Conservation (phyloP, 2,888 invertebrate species). For the Dolomedes plantarius region DNA sequence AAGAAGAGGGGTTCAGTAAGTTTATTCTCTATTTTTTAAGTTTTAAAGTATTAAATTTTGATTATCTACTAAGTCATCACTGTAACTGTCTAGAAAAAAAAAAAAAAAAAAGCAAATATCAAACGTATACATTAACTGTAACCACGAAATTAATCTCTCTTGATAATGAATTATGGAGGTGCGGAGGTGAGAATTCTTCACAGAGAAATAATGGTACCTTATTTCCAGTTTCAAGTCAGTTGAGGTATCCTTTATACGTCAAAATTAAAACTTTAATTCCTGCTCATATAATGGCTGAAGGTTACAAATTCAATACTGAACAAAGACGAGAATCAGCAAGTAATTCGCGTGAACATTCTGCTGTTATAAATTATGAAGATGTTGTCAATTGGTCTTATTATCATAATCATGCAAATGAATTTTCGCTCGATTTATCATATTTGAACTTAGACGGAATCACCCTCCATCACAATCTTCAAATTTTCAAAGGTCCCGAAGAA, state of each 20-base stretch:
- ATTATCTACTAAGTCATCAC: too few species aligned
- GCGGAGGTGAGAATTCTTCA: not conserved
- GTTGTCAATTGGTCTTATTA: constrained; percentile 42
- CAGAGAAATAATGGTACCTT: constrained; percentile 13
- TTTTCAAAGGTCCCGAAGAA: constrained; percentile 78
- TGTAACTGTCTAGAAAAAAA: too few species aligned
- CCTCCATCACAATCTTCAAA: constrained; percentile 82
- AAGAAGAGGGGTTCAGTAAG: too few species aligned
- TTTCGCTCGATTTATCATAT: constrained; percentile 82
- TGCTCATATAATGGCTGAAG: constrained; percentile 39
- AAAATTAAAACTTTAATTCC: not conserved
- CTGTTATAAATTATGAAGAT: constrained; percentile 11
- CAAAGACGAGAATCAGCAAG: not conserved
- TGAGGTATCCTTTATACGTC: not conserved
- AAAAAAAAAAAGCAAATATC: too few species aligned
- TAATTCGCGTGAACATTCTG: not conserved
- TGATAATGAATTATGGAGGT: constrained; percentile 22
- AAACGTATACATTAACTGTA: too few species aligned
- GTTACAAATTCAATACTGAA: not conserved
- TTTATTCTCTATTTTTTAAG: too few species aligned
- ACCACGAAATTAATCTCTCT: not conserved
- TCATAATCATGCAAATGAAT: constrained; percentile 36
- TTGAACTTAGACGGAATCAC: constrained; percentile 81
- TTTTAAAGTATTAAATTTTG: too few species aligned
- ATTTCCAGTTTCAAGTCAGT: constrained; percentile 23